phyloP scores from a whole-genome alignment of 2,797 vertebrate genomes.

The Eurystomus glaucurus region DNA sequence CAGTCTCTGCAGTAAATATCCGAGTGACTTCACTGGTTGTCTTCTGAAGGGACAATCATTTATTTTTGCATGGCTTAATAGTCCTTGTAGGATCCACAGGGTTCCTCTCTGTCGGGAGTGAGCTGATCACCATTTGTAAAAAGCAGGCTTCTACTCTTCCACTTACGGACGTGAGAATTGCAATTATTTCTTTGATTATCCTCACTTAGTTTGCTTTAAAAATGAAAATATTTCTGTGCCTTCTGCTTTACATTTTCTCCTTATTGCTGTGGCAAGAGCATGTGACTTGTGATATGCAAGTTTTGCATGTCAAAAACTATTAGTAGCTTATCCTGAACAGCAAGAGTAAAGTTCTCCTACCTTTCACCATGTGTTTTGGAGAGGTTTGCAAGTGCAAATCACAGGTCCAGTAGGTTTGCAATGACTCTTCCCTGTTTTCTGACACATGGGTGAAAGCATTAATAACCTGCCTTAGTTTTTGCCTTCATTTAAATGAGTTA shows the following conservation, averaged over 20 bases:
- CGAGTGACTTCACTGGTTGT: not conserved
- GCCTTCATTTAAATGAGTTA: not conserved
- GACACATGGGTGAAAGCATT: not conserved
- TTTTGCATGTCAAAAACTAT: not conserved
- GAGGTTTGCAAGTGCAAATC: not conserved
- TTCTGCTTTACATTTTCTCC: not conserved
- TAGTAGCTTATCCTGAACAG: not conserved
- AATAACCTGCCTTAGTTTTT: not conserved
- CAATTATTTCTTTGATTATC: constrained; percentile 15
- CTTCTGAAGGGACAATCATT: constrained; percentile 12
- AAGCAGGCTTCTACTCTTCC: not conserved
- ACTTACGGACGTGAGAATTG: not conserved
- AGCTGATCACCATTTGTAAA: not conserved
- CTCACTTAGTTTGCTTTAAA: constrained; percentile 1
- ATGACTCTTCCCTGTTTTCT: not conserved
- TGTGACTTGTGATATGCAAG: not conserved
- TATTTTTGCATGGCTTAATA: constrained; percentile 31
- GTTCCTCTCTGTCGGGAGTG: constrained; percentile 30
- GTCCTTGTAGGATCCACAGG: constrained; percentile 28
- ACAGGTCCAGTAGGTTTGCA: not conserved
- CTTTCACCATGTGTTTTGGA: not conserved
- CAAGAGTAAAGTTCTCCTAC: not conserved
- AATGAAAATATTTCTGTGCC: not conserved
- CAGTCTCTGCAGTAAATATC: not conserved
- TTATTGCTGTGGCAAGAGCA: not conserved